Conservation (phyloP, 2,797 vertebrate genomes). For the Gadopsis bispinosus region DNA sequence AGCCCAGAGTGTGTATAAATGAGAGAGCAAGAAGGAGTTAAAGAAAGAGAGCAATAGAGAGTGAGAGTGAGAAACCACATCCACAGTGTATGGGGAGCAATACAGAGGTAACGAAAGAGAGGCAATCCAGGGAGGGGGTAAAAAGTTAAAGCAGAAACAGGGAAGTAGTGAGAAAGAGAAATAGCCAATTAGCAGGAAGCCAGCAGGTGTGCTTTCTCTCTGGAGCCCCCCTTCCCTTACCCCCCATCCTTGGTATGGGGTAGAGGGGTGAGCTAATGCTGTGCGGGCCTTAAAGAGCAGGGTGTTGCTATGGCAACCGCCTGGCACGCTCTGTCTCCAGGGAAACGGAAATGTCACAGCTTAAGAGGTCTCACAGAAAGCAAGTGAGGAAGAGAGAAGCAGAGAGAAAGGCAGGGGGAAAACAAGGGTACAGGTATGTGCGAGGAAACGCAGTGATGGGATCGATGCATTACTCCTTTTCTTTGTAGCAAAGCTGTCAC, state of each 20-base stretch:
- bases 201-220: slow-evolving; percentile 86
- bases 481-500: slow-evolving; percentile 67
- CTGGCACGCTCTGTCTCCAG: slow-evolving; percentile 90
- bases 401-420: slow-evolving; percentile 39
- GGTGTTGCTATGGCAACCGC: slow-evolving; percentile 92
- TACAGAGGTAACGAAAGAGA: slow-evolving; percentile 34
- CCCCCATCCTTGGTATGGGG: slow-evolving; percentile 68
- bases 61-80: slow-evolving; percentile 32
- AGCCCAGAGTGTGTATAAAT: slow-evolving; percentile 18
- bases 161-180: slow-evolving; percentile 80
- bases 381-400: slow-evolving; percentile 65
- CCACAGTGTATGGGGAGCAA: slow-evolving; percentile 33
- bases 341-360: slow-evolving; percentile 90
- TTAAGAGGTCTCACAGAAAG: slow-evolving; percentile 84
- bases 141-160: slow-evolving; percentile 76
- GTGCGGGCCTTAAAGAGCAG: slow-evolving; percentile 85
- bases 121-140: slow-evolving; percentile 53
- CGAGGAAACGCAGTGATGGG: slow-evolving; percentile 50
- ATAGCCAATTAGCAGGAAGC: slow-evolving; percentile 87
- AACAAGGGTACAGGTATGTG: slow-evolving; percentile 72
- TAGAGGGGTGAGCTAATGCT: slow-evolving; percentile 71
- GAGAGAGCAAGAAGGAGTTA: slow-evolving; percentile 32
- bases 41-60: slow-evolving; percentile 37
- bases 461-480: slow-evolving; percentile 72
- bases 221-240: slow-evolving; percentile 53